A percentile compares a stretch with the other conserved stretches of the same genome.
Conservation (phyloP, 2,888 invertebrate species). For the Colletes collaris region DNA sequence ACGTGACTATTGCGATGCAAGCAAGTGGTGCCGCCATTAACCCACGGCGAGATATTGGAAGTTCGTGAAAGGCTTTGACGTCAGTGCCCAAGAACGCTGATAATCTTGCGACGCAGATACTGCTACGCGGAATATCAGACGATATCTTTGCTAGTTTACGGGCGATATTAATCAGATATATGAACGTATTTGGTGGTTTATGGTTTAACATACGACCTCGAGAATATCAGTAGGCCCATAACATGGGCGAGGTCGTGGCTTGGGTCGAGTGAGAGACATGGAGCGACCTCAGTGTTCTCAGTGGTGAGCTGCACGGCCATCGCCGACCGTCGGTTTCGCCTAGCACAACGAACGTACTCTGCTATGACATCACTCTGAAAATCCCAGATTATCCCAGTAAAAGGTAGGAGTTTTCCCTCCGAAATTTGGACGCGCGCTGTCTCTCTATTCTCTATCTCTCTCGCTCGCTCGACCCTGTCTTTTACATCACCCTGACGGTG, state of each 20-base stretch:
- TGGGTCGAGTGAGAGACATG: conserved; percentile 68
- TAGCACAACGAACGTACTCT: conserved; percentile 64
- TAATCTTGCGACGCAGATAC: conserved; percentile 61
- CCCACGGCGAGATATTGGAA: conserved; percentile 35
- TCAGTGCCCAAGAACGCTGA: conserved; percentile 61
- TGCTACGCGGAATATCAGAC: conserved; percentile 47
- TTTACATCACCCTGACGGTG: conserved; percentile 42
- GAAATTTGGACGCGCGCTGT: conserved; percentile 65
- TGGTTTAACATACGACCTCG: conserved; percentile 44
- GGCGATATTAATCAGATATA: conserved; percentile 30
- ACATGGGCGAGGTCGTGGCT: conserved; percentile 66
- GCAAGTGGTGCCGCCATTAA: conserved; percentile 61
- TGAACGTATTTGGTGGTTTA: conserved; percentile 51
- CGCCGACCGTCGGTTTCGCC: conserved; percentile 71
- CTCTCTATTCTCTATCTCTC: conserved; percentile 47
- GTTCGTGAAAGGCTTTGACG: conserved; percentile 58
- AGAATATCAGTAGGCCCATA: conserved; percentile 35
- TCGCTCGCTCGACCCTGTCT: conserved; percentile 51
- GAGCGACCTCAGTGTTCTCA: conserved; percentile 76
- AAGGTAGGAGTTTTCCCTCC: conserved; percentile 71
- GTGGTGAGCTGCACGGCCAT: conserved; percentile 74
- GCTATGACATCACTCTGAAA: conserved; percentile 78
- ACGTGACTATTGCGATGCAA: conserved; percentile 20
- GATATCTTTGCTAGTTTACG: conserved; percentile 42
- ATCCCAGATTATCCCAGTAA: conserved; percentile 73